Evolutionary conservation across 2,113 vertebrate species (phyloP).

Genomic region (Muntiacus muntjak): DNA sequence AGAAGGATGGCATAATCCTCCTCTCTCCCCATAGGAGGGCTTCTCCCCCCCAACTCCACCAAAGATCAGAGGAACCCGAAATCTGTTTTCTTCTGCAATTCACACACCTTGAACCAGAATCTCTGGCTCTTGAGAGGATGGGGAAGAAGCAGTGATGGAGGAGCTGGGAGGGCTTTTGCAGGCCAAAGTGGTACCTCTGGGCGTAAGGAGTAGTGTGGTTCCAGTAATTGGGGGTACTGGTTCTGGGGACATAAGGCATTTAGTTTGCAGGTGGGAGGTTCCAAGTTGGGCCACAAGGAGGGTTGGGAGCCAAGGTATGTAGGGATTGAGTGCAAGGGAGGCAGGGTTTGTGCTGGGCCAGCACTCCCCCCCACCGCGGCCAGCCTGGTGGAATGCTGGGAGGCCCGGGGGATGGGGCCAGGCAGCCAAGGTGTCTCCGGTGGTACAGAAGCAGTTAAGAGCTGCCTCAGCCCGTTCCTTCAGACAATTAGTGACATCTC

Average conservation of each 20-base stretch:
- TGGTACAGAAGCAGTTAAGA: conserved; percentile 83
- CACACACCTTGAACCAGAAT: not conserved
- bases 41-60: not conserved
- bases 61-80: not conserved
- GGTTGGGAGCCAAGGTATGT: conserved; percentile 43
- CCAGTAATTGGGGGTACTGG: not conserved
- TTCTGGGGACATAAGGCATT: conserved; percentile 45
- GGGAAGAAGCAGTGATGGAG: not conserved
- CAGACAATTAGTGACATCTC: conserved; percentile 88
- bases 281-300: conserved; percentile 45
- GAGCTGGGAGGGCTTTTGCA: not conserved
- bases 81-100: not conserved
- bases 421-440: conserved; percentile 72
- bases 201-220: not conserved
- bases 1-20: not conserved
- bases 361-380: not conserved
- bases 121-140: not conserved
- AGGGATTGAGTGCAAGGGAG: conserved; percentile 51
- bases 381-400: conserved; percentile 62
- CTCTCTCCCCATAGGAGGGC: not conserved
- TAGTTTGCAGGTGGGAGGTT: conserved; percentile 59
- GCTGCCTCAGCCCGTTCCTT: conserved; percentile 82
- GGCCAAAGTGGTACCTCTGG: not conserved
- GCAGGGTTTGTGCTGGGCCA: conserved; percentile 30
- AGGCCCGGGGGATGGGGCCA: conserved; percentile 67